These are phyloP conservation scores for Eclectus roratus DNA, from an alignment of 2,113 vertebrate genomes.

Conservation along the genomic window DNA sequence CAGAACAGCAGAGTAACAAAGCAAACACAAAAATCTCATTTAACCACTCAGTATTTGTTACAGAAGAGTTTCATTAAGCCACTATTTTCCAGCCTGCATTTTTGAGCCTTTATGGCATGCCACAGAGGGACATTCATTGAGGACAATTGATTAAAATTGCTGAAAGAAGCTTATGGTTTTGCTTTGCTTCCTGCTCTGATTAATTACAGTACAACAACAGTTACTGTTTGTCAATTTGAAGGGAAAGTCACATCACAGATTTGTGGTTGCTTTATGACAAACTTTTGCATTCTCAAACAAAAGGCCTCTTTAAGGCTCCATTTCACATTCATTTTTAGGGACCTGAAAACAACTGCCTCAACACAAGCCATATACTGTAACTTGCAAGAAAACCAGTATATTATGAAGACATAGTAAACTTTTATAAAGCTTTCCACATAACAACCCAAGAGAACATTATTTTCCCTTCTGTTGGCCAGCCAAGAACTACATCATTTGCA, in stretches of 20 bases:
- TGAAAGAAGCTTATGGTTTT: background rate
- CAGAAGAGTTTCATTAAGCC: background rate
- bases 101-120: background rate
- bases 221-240: background rate
- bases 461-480: background rate
- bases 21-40: background rate
- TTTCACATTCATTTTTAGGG: background rate
- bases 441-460: background rate
- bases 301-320: background rate
- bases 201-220: background rate
- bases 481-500: background rate
- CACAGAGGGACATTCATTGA: background rate
- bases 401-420: background rate
- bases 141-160: background rate
- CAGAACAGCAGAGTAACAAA: background rate
- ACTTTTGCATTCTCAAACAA: background rate
- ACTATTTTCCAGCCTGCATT: background rate
- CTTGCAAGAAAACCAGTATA: background rate
- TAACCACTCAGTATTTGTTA: background rate
- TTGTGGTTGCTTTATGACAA: background rate
- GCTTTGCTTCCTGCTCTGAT: conserved; percentile 8
- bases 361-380: background rate
- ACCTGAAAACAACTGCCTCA: background rate
- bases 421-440: background rate
- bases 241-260: background rate